phyloP scores from a whole-genome alignment of 2,888 invertebrate species.

The Fissipunctia ypsillon region DNA sequence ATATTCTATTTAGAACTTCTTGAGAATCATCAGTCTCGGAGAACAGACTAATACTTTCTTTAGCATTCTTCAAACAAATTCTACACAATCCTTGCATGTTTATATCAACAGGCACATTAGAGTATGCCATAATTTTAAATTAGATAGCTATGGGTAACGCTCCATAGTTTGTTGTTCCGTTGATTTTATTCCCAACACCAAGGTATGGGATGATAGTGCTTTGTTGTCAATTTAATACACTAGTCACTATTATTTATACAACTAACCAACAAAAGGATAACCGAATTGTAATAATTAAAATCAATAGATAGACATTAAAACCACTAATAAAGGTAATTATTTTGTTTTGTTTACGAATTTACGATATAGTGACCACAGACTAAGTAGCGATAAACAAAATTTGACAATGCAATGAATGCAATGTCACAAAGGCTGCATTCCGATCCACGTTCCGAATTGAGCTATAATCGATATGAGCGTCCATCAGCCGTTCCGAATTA shows the following conservation, averaged over 20 bases:
- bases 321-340: no score
- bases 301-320: no score
- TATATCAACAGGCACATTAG: neutral
- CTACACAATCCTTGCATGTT: slow-evolving; percentile 71
- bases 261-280: neutral
- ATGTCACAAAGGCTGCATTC: no score
- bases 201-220: neutral
- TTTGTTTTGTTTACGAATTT: neutral
- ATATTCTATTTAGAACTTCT: slow-evolving; percentile 76
- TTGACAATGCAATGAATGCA: no score
- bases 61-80: slow-evolving; percentile 76
- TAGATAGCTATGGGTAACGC: neutral
- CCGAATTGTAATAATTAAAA: no score
- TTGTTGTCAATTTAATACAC: neutral
- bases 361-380: no score
- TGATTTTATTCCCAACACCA: neutral
- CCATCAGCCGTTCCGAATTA: no score
- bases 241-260: neutral
- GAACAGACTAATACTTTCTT: slow-evolving; percentile 70
- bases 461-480: no score
- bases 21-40: slow-evolving; percentile 68
- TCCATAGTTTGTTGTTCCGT: neutral
- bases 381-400: no score
- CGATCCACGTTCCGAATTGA: no score
- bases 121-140: slow-evolving; percentile 32